phyloP scores from a whole-genome alignment of 2,888 invertebrate species.

The Nebria salina region DNA sequence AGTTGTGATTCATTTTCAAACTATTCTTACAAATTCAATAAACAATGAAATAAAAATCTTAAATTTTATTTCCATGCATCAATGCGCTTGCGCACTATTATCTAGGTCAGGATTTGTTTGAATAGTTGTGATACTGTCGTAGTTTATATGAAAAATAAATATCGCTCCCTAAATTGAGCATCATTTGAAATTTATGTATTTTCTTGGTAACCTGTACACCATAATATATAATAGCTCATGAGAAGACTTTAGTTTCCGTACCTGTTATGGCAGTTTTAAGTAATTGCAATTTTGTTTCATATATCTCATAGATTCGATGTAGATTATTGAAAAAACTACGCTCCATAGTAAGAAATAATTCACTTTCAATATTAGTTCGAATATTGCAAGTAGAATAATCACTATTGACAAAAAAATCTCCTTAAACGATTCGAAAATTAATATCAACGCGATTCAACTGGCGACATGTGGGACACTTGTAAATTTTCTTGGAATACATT shows the following conservation, averaged over 20 bases:
- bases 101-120: background rate
- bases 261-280: background rate
- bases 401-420: background rate
- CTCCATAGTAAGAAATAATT: background rate
- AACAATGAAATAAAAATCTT: no score
- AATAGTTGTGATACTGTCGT: background rate
- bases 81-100: no score
- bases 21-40: no score
- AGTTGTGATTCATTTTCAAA: no score
- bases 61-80: no score
- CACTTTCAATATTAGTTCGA: constrained; percentile 7
- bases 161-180: background rate
- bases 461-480: constrained; percentile 56
- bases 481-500: constrained; percentile 67
- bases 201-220: background rate
- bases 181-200: background rate
- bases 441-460: constrained; percentile 17
- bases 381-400: constrained; percentile 18
- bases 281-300: background rate
- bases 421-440: background rate
- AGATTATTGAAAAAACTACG: background rate
- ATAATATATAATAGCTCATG: background rate
- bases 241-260: background rate
- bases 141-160: background rate
- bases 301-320: background rate